Evolutionary conservation across 1,140 invertebrate species (phyloP).

Genomic region (Nylanderia fulva): DNA sequence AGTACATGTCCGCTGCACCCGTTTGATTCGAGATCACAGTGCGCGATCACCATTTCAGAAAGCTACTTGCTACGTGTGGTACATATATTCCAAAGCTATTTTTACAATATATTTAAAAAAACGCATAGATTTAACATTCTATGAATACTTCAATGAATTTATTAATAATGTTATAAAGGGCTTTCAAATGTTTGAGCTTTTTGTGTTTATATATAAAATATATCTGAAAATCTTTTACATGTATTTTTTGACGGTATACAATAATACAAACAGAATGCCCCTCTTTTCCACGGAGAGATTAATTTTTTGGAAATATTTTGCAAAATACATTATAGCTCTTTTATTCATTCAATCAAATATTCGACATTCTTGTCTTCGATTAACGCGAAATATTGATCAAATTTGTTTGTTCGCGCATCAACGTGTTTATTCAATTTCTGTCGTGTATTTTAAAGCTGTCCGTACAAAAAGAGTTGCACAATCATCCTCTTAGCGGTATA

Average conservation of each 20-base stretch:
- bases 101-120: conserved; percentile 15
- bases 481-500: conserved; percentile 61
- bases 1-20: neutral
- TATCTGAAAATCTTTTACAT: conserved; percentile 1
- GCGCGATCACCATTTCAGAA: conserved; percentile 48
- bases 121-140: conserved; percentile 6
- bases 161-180: conserved; percentile 36
- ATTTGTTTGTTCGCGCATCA: neutral
- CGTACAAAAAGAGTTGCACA: conserved; percentile 29
- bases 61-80: conserved; percentile 23
- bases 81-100: conserved; percentile 12
- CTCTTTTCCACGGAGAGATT: conserved; percentile 1
- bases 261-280: neutral
- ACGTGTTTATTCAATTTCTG: conserved; percentile 14
- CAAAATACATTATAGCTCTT: neutral
- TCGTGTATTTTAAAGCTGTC: conserved; percentile 15
- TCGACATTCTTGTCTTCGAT: neutral
- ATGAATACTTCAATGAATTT: neutral
- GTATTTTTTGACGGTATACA: neutral
- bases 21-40: conserved; percentile 19
- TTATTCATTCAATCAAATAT: conserved; percentile 31
- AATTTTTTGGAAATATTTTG: neutral
- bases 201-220: neutral
- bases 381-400: conserved; percentile 23
- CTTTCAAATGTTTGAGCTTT: neutral